Evolutionary conservation across 2,888 invertebrate species (phyloP).

Genomic region (Eumacrocentrus americanus): DNA sequence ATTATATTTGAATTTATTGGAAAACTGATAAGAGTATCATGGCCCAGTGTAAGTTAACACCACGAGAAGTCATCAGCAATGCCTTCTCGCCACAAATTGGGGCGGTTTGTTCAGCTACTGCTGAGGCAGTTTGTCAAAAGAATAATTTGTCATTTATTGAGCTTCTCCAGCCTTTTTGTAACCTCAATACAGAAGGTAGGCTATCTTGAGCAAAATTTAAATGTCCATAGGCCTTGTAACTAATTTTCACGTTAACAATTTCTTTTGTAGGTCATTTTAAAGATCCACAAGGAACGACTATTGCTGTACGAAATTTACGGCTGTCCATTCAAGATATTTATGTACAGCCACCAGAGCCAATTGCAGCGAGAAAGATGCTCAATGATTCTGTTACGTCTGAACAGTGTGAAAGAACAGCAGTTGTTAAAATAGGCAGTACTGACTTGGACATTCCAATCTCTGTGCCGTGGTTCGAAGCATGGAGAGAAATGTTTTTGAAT

Average conservation of each 20-base stretch:
- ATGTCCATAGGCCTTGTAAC: background rate
- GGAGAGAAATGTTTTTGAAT: conserved; percentile 89
- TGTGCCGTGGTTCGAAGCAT: conserved; percentile 95
- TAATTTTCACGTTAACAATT: background rate
- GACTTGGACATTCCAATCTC: conserved; percentile 75
- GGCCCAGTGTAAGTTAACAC: conserved; percentile 71
- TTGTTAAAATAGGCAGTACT: conserved; percentile 65
- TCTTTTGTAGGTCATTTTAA: conserved; percentile 75
- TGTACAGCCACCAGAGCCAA: conserved; percentile 80
- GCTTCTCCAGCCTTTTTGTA: conserved; percentile 87
- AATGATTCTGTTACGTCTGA: conserved; percentile 79
- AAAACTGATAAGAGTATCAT: conserved; percentile 50
- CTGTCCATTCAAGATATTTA: conserved; percentile 83
- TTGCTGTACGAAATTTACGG: conserved; percentile 77
- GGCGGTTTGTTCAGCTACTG: conserved; percentile 81
- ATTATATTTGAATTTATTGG: background rate
- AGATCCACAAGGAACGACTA: conserved; percentile 79
- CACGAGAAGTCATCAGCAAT: conserved; percentile 87
- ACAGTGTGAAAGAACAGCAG: conserved; percentile 65
- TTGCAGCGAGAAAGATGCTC: conserved; percentile 81
- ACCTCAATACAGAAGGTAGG: conserved; percentile 75
- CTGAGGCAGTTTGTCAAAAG: conserved; percentile 83
- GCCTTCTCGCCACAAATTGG: conserved; percentile 91
- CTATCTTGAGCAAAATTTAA: background rate
- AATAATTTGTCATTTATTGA: conserved; percentile 91